These are phyloP conservation scores for Pholis gunnellus DNA, from an alignment of 2,113 vertebrate genomes.

Conservation along the genomic window DNA sequence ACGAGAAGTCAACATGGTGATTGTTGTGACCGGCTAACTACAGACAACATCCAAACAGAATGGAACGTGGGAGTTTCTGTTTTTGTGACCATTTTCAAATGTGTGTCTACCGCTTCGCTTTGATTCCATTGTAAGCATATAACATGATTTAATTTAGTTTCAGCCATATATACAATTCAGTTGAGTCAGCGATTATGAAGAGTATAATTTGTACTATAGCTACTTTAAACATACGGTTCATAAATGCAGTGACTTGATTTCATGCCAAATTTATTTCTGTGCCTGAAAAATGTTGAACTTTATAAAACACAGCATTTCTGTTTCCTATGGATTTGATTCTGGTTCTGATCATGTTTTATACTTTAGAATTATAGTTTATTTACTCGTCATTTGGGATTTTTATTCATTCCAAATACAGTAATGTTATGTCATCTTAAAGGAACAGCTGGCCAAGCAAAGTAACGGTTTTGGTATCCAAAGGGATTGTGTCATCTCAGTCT, in stretches of 20 bases:
- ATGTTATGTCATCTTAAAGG: conserved; percentile 1
- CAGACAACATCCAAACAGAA: not conserved
- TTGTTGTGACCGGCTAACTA: not conserved
- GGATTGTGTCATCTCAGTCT: not conserved
- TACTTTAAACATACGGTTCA: not conserved
- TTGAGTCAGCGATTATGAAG: not conserved
- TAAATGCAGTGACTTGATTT: not conserved
- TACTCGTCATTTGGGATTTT: not conserved
- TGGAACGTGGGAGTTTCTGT: not conserved
- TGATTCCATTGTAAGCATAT: not conserved
- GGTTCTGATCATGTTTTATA: not conserved
- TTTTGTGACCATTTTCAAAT: not conserved
- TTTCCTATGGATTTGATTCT: not conserved
- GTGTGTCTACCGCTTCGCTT: conserved; percentile 21
- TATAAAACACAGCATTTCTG: not conserved
- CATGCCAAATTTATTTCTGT: not conserved
- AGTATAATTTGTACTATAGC: not conserved
- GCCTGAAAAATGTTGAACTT: conserved; percentile 1
- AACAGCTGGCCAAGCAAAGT: not conserved
- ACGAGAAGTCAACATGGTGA: not conserved
- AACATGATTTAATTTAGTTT: not conserved
- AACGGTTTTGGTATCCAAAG: conserved; percentile 12
- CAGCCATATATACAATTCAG: not conserved
- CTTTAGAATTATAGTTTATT: not conserved
- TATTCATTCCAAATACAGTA: conserved; percentile 1